Conservation (phyloP, 1,140 invertebrate genomes). For the Lamellibrachia luymesi region DNA sequence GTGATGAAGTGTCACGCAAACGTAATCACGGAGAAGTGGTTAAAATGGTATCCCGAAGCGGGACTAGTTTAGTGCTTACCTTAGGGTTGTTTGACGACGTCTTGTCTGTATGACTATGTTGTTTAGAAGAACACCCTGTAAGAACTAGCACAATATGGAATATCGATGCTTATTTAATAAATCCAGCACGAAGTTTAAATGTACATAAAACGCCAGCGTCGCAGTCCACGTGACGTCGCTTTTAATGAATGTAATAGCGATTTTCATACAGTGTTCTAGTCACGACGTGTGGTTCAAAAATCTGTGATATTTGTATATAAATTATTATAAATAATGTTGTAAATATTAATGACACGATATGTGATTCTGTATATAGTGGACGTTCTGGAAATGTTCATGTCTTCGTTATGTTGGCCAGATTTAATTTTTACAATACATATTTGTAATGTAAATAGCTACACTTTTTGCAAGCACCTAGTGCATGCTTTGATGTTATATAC, state of each 20-base stretch:
- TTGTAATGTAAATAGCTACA: too few species aligned
- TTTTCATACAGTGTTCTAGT: neutral
- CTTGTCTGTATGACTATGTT: neutral
- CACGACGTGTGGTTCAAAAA: neutral
- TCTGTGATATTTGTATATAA: neutral
- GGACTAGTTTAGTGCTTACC: neutral
- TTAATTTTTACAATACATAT: neutral
- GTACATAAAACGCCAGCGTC: too few species aligned
- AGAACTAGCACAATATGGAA: neutral
- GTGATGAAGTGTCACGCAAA: neutral
- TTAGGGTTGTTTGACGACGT: neutral
- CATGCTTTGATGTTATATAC: neutral
- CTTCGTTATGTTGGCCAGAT: neutral
- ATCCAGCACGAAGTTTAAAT: too few species aligned
- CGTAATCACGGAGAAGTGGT: neutral
- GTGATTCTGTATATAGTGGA: neutral
- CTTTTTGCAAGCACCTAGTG: neutral
- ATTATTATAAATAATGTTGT: neutral
- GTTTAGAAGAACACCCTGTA: neutral
- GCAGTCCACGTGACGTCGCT: too few species aligned
- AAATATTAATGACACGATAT: neutral
- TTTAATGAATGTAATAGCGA: too few species aligned
- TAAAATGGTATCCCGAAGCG: constrained; percentile 3
- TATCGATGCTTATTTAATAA: neutral
- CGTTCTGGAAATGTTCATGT: too few species aligned